Base-by-base conservation (phyloP, 2,113 vertebrate species). In the Nanorana parkeri region DNA sequence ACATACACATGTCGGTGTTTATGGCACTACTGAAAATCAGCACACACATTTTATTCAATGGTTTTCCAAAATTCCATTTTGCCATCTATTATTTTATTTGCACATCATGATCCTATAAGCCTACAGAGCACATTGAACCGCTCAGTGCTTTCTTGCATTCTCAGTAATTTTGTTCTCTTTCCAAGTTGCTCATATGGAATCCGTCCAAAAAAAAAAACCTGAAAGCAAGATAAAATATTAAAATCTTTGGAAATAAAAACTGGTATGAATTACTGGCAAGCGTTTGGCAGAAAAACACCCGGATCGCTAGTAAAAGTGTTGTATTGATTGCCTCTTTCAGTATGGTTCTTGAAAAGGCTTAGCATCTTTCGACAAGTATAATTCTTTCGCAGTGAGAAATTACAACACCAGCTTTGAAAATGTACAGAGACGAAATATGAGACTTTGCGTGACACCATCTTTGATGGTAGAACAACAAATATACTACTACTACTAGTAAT, bases 331-430 rank as follows among this genome's bases (percentile, higher is more conserved):
- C 74, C 78, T 80, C 84, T 89, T 86, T 87, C 86, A 84, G 84
- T 90, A 78, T 85, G 86, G 87, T 87, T 89, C 78, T 81, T 81
- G 68, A 81, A 81, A 73, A 66, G 64, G 78, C 78, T 89, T 88
- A 89, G 85, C 86, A 86, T 88, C 85, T 87, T 89, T 86, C 79
- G 86, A 89, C 87, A 86, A 86, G 77, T 86, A 85, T 83, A 86
- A 81, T 90, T 86, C 84, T 85, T 85, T 85, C 88, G 84, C 84
- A 88, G 81, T 84, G 67, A 87, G 85, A 84, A 84, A 73, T 32
- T 68, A 61, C 26, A 47, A 67, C 6, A 68, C 54, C 52, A 61
- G 82, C 67, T 56, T 79, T 66, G 84, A 84, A 72, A 64, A 69
- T 7, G 55, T 32, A 19, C 56, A 47, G 56, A 32, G 41, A 72